A percentile compares a stretch with the other conserved stretches of the same genome.
Conservation (phyloP, 2,888 invertebrate genomes). For the Amblyteles armatorius region DNA sequence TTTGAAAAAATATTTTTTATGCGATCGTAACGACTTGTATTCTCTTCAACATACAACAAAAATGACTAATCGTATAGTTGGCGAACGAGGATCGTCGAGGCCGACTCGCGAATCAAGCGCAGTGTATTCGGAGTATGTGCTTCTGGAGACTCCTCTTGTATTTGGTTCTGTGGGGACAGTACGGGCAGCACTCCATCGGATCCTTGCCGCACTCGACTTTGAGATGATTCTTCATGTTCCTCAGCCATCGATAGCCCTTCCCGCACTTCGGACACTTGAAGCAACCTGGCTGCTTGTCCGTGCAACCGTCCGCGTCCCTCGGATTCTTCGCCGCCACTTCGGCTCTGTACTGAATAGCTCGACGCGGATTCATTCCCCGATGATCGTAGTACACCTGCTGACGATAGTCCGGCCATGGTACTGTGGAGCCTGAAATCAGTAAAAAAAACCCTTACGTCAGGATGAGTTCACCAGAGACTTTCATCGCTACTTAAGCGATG, state of each 20-base stretch:
- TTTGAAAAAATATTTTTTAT: constrained; percentile 29
- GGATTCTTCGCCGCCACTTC: constrained; percentile 35
- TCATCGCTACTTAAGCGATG: constrained; percentile 45
- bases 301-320: constrained; percentile 57
- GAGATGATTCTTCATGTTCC: constrained; percentile 87
- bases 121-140: constrained; percentile 84
- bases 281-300: constrained; percentile 78
- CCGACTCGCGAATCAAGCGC: constrained; percentile 58
- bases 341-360: constrained; percentile 27
- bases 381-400: constrained; percentile 59
- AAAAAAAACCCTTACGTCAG: constrained; percentile 64
- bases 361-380: constrained; percentile 34
- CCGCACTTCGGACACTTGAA: constrained; percentile 86
- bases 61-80: constrained; percentile 51
- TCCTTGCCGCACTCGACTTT: constrained; percentile 87
- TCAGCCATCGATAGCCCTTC: constrained; percentile 87
- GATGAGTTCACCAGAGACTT: constrained; percentile 57
- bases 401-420: constrained; percentile 63
- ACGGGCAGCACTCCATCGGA: constrained; percentile 86
- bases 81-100: not conserved
- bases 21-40: constrained; percentile 53
- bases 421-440: constrained; percentile 68
- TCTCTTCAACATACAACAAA: constrained; percentile 60
- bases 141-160: constrained; percentile 86
- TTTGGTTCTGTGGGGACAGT: constrained; percentile 85